phyloP scores from a whole-genome alignment of 2,888 invertebrate species.

The Melanostoma scalare region DNA sequence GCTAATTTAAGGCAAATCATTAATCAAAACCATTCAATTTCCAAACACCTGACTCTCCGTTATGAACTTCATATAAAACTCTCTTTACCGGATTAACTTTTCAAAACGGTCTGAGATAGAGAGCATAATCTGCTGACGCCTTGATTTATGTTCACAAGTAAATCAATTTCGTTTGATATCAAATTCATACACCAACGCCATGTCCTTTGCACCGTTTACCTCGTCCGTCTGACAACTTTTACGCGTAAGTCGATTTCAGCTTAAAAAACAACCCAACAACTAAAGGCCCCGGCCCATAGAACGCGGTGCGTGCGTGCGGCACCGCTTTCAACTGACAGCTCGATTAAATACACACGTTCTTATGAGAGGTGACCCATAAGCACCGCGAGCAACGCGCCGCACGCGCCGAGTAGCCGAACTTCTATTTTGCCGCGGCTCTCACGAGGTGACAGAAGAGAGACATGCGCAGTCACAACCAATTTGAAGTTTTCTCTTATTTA shows the following conservation, averaged over 20 bases:
- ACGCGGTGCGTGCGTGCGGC: too few relatives aligned
- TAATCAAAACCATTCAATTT: slow-evolving; percentile 18
- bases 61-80: slow-evolving; percentile 48
- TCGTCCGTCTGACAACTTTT: slow-evolving; percentile 49
- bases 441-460: too few relatives aligned
- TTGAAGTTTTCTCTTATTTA: too few relatives aligned
- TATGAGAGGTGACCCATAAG: too few relatives aligned
- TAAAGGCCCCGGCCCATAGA: too few relatives aligned
- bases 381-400: too few relatives aligned
- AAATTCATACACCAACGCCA: not conserved
- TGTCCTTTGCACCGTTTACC: not conserved
- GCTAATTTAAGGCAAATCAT: slow-evolving; percentile 3
- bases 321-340: too few relatives aligned
- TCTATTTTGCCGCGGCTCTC: too few relatives aligned
- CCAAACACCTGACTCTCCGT: not conserved
- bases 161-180: slow-evolving; percentile 66
- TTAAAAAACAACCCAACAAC: not conserved
- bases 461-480: too few relatives aligned
- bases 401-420: too few relatives aligned
- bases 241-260: slow-evolving; percentile 60
- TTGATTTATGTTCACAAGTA: slow-evolving; percentile 70
- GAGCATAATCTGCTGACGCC: slow-evolving; percentile 65
- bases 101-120: slow-evolving; percentile 59
- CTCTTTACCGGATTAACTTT: slow-evolving; percentile 66
- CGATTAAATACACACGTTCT: too few relatives aligned